Evolutionary conservation across 2,113 vertebrate genomes (phyloP).

Genomic region (Bagarius yarrelli): DNA sequence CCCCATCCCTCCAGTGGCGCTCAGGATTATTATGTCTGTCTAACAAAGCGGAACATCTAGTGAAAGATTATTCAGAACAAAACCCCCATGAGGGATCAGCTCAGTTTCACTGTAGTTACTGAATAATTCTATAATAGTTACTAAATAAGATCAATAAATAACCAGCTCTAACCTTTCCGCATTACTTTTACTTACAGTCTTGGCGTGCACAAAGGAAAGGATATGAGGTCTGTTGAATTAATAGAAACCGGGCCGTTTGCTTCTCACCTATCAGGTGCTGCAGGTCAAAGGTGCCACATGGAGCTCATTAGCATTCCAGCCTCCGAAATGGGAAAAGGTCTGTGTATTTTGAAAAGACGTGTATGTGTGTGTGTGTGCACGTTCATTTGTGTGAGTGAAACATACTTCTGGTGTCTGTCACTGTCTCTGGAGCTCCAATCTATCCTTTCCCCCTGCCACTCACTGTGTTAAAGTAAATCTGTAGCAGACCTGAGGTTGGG

Average conservation of each 20-base stretch:
- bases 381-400: conserved; percentile 12
- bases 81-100: background rate
- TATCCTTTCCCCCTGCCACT: conserved; percentile 54
- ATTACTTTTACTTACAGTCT: conserved; percentile 7
- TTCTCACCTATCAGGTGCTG: conserved; percentile 74
- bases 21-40: background rate
- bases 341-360: conserved; percentile 35
- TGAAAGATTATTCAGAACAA: background rate
- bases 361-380: conserved; percentile 6
- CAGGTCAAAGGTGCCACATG: conserved; percentile 69
- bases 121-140: conserved; percentile 4
- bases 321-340: conserved; percentile 41
- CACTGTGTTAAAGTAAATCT: conserved; percentile 55
- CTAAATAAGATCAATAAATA: conserved; percentile 8
- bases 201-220: background rate
- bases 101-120: conserved; percentile 18
- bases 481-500: conserved; percentile 57
- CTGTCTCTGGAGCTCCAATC: conserved; percentile 51
- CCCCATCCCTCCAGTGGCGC: no score
- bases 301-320: conserved; percentile 68
- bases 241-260: conserved; percentile 54
- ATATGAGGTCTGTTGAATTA: conserved; percentile 25
- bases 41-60: conserved; percentile 22
- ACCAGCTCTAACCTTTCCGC: background rate
- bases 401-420: conserved; percentile 40